Conservation (phyloP, 1,140 invertebrate genomes). For the Alviniconcha marisindica region DNA sequence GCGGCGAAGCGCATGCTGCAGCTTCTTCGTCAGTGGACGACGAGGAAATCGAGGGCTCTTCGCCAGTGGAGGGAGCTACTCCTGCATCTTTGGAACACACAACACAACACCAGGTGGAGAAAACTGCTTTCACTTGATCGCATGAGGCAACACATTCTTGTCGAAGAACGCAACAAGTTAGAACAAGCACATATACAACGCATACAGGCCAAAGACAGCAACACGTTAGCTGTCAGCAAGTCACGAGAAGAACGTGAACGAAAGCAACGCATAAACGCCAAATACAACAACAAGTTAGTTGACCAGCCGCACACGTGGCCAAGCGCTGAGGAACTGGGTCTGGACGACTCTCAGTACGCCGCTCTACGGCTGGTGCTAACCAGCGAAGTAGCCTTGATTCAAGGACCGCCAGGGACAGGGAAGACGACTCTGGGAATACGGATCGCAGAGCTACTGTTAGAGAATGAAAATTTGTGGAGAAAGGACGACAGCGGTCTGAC, state of each 20-base stretch:
- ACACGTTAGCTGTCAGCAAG: too few species aligned
- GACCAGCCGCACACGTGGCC: conserved; percentile 55
- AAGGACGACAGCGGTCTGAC: conserved; percentile 24
- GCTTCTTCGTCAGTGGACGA: too few species aligned
- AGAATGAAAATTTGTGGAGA: conserved; percentile 64
- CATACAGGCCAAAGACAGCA: too few species aligned
- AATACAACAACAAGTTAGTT: conserved; percentile 40
- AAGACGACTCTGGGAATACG: conserved; percentile 71
- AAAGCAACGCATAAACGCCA: neutral
- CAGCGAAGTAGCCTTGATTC: conserved; percentile 81
- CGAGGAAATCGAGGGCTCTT: too few species aligned
- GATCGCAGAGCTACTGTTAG: conserved; percentile 67
- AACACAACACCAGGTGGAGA: too few species aligned
- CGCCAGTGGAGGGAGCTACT: too few species aligned
- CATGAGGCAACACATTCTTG: too few species aligned
- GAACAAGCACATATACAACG: too few species aligned
- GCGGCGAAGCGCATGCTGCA: too few species aligned
- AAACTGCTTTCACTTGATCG: conserved; percentile 65
- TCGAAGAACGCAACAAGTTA: too few species aligned
- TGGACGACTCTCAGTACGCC: conserved; percentile 75
- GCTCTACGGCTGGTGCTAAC: conserved; percentile 75
- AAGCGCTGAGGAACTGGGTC: conserved; percentile 46
- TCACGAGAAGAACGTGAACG: too few species aligned
- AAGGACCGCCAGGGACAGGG: conserved; percentile 78
- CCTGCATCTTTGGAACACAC: too few species aligned